Percentiles rank a stretch among this genome's conserved stretches.
phyloP scores from a whole-genome alignment of 2,888 invertebrate genomes.

The Cinara cedri region DNA sequence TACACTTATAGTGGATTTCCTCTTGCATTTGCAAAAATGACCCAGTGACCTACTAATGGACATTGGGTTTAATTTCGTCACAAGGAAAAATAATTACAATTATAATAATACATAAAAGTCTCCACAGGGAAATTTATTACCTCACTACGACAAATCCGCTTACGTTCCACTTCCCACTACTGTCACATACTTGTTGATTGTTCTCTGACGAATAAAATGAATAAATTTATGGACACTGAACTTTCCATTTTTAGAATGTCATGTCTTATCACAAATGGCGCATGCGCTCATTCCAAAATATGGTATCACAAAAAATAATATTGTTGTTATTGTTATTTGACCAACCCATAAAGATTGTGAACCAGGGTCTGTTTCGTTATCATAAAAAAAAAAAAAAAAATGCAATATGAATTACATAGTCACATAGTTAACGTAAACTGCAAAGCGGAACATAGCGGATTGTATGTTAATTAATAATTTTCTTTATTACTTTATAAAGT shows the following conservation, averaged over 20 bases:
- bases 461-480: too few species aligned
- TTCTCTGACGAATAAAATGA: slow-evolving; percentile 25
- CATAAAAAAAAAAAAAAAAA: too few species aligned
- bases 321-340: too few species aligned
- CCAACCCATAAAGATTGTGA: too few species aligned
- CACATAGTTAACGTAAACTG: too few species aligned
- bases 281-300: not conserved
- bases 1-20: not conserved
- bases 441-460: too few species aligned
- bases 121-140: slow-evolving; percentile 33
- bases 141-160: slow-evolving; percentile 42
- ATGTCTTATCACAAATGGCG: slow-evolving; percentile 9
- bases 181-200: slow-evolving; percentile 50
- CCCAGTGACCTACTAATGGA: slow-evolving; percentile 56
- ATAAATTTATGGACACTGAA: slow-evolving; percentile 28
- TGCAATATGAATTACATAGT: too few species aligned
- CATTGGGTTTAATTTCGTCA: slow-evolving; percentile 40
- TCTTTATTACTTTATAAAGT: too few species aligned
- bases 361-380: too few species aligned
- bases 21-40: slow-evolving; percentile 22
- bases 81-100: slow-evolving; percentile 17
- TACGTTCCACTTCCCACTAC: slow-evolving; percentile 47
- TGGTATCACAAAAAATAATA: too few species aligned
- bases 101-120: slow-evolving; percentile 8
- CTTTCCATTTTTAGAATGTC: slow-evolving; percentile 50